Evolutionary conservation across 2,797 vertebrate genomes (phyloP).

Genomic region (Enteromius thamalakanensis): DNA sequence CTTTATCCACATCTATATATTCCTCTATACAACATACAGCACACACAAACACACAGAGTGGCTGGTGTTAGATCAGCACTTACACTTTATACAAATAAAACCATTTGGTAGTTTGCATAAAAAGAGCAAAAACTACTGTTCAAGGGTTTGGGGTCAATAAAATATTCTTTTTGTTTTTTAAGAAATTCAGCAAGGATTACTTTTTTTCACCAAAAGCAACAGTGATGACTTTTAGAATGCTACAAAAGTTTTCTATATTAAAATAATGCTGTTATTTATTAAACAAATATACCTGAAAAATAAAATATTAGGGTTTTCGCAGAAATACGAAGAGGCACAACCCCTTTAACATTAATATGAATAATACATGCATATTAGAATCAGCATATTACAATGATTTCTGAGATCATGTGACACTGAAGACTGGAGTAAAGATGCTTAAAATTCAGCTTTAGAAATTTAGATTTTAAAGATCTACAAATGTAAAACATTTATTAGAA

Average conservation of each 20-base stretch:
- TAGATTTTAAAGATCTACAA: too few relatives aligned
- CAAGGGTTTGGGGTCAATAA: too few relatives aligned
- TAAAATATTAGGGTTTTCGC: background rate
- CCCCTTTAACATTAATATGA: background rate
- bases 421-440: background rate
- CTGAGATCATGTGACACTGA: background rate
- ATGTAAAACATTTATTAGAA: background rate
- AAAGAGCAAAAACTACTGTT: background rate
- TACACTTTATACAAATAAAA: background rate
- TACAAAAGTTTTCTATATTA: background rate
- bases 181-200: background rate
- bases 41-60: background rate
- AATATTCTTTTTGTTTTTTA: too few relatives aligned
- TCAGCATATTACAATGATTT: background rate
- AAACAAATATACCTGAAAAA: background rate
- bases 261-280: background rate
- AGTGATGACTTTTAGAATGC: too few relatives aligned
- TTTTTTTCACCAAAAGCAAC: background rate
- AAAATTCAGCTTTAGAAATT: background rate
- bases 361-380: background rate
- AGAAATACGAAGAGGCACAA: background rate
- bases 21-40: constrained; percentile 27
- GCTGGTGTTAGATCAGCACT: background rate
- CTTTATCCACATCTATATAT: constrained; percentile 36
- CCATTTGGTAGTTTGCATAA: background rate